Conservation (phyloP, 2,797 vertebrate species). For the Mallotus villosus region DNA sequence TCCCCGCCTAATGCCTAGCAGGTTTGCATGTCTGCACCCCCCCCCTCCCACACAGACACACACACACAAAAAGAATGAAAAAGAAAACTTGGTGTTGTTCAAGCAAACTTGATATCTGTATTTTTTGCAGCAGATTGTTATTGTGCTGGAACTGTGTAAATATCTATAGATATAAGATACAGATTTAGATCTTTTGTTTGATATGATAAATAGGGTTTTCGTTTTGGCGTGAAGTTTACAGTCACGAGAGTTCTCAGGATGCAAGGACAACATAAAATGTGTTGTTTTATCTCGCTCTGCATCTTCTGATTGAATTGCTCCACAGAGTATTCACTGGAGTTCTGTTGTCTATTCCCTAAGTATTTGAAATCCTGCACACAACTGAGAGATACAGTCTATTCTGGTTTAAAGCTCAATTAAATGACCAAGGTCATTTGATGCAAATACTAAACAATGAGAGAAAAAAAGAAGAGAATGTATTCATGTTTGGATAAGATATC, state of each 20-base stretch:
- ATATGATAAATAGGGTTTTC: not conserved
- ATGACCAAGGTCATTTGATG: not conserved
- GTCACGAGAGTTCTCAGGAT: not conserved
- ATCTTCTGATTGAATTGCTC: no score
- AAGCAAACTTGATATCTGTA: not conserved
- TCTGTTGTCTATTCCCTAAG: not conserved
- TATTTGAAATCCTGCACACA: not conserved
- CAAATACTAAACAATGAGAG: not conserved
- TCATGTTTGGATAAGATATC: no score
- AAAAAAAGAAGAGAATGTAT: not conserved
- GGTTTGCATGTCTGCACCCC: constrained; percentile 30
- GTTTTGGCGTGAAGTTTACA: not conserved
- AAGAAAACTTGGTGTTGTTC: not conserved
- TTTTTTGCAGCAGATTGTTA: not conserved
- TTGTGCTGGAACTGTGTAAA: not conserved
- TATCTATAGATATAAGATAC: no score
- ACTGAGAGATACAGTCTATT: not conserved
- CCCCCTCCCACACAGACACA: no score
- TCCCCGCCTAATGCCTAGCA: constrained; percentile 43
- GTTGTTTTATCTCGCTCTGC: not conserved
- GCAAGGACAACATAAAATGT: not conserved
- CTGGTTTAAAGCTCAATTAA: not conserved
- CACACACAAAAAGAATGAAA: no score
- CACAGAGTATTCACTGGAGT: no score
- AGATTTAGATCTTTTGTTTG: not conserved